phyloP scores from a whole-genome alignment of 1,140 invertebrate genomes.

The Ceratina japonica region DNA sequence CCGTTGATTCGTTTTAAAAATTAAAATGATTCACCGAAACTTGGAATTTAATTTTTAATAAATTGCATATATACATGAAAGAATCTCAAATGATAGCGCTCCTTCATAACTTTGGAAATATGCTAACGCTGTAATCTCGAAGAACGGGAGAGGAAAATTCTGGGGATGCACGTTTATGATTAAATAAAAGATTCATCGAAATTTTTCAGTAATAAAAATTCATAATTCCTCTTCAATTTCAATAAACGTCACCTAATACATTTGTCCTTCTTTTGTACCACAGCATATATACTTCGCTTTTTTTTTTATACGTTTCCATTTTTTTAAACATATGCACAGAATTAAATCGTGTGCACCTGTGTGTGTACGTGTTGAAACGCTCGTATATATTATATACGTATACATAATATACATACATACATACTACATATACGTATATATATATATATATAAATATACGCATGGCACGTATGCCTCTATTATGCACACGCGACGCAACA shows the following conservation, averaged over 20 bases:
- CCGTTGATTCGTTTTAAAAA: too few relatives aligned
- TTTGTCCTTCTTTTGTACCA: conserved; percentile 77
- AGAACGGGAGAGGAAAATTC: conserved; percentile 13
- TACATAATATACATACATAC: conserved; percentile 1
- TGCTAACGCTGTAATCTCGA: too few relatives aligned
- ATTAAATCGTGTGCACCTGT: conserved; percentile 36
- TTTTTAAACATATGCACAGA: conserved; percentile 69
- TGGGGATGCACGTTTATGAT: conserved; percentile 12
- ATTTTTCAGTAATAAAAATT: conserved; percentile 76
- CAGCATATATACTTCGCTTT: conserved; percentile 65
- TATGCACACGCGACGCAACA: conserved; percentile 32
- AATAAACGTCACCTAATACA: conserved; percentile 77
- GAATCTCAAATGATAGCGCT: not conserved
- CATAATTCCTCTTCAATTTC: conserved; percentile 77
- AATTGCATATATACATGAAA: too few relatives aligned
- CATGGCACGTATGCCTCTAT: conserved; percentile 26
- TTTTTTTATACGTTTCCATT: conserved; percentile 34
- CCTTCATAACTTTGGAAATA: not conserved
- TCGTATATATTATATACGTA: not conserved
- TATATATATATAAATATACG: not conserved
- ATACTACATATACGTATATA: conserved; percentile 9
- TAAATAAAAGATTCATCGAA: conserved; percentile 49
- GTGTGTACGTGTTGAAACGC: not conserved
- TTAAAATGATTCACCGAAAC: too few relatives aligned
- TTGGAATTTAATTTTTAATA: too few relatives aligned